Evolutionary conservation across 2,888 invertebrate species (phyloP), one percentile per base, ranked within the genome.

Genomic region (Drosophila eohydei): DNA sequence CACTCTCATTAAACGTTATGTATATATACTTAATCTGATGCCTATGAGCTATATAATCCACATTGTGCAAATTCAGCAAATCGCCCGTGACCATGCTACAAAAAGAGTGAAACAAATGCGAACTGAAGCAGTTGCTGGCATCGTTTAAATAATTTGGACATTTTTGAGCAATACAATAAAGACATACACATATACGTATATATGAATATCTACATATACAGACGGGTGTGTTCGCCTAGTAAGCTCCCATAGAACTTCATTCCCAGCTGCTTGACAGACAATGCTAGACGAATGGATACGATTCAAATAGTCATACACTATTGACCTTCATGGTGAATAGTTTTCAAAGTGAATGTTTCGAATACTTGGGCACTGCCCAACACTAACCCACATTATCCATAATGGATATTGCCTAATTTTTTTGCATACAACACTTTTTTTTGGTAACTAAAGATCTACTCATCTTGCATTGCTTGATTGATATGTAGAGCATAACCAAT

Each of bases 291-390:
- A 66, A 68, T 81, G 54, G 68, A 66, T 75, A 40, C 51, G 28
- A 58, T 40, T 52, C 54, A 70, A 71, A 77, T 70, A 59, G 61
- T 80, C 60, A 76, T 70, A 83, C 67, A 83, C 48, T 83, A 81
- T 83, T 84, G 86, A 84, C 84, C 84, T 84, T 84, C 84, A 84
- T 81, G 84, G 74, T 83, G 70, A 59, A 55, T 81, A 69, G 74
- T 68, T 82, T 78, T 76, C 75, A 70, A 78, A 78, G 78, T 78
- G 78, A 78, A 78, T 80, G 80, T 78, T 78, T 78, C 71, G 60
- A 58, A 58, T 76, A 71, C 63, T 75, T 71, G 60, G 64, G 64
- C 46, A 63, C 38, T 64, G 41, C 52, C 57, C 14, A 57, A 64
- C 12, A 58, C 61, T 77, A 64, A 54, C 65, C 74, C 51, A 73